Conservation (phyloP, 2,888 invertebrate species). For the Agonopterix subpropinquella region DNA sequence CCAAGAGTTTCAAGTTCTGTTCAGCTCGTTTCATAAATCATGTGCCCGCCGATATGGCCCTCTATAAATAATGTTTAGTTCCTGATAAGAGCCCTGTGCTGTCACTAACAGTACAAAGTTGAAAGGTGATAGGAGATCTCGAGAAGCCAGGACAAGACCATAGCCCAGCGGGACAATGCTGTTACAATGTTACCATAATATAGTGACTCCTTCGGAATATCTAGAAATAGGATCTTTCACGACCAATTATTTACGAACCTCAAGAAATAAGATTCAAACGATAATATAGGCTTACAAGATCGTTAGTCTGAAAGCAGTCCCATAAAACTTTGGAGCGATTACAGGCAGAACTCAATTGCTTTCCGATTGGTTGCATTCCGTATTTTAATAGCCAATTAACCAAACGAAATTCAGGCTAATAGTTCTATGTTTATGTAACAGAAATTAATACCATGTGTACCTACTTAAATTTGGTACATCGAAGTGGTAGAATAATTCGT, state of each 20-base stretch:
- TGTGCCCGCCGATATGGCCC: conserved; percentile 25
- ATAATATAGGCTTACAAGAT: too few species aligned
- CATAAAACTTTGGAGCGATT: too few species aligned
- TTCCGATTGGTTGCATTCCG: too few species aligned
- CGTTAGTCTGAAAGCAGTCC: too few species aligned
- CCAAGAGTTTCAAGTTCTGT: background rate
- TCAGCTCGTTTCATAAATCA: conserved; percentile 8
- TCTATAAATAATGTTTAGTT: conserved; percentile 49
- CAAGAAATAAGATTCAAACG: too few species aligned
- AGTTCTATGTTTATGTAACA: too few species aligned
- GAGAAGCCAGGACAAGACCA: conserved; percentile 45
- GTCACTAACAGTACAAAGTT: conserved; percentile 56
- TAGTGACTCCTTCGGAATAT: conserved; percentile 1
- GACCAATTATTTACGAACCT: too few species aligned
- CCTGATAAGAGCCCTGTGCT: conserved; percentile 46
- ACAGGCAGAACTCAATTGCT: too few species aligned
- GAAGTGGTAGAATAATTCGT: background rate
- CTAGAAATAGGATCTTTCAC: background rate
- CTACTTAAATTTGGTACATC: background rate
- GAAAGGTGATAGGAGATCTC: conserved; percentile 64
- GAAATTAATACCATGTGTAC: too few species aligned
- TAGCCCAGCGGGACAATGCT: conserved; percentile 30
- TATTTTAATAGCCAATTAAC: too few species aligned
- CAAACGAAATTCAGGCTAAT: too few species aligned
- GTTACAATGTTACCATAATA: conserved; percentile 1